Conservation (phyloP, 1,140 invertebrate species). For the Euura saliciscinereae region DNA sequence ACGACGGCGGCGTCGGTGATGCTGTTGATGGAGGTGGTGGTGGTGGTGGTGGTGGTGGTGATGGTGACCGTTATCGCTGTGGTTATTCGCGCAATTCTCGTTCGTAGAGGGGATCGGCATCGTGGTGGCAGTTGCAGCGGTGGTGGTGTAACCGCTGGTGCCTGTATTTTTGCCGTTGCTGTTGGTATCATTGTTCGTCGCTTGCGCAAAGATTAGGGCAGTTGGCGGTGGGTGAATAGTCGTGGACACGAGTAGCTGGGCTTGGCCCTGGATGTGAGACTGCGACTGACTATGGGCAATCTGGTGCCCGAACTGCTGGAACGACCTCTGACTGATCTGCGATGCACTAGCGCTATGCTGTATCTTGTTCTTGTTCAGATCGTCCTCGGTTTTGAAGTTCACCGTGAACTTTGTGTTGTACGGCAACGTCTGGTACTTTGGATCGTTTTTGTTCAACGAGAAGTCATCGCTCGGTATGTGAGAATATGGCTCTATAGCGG, state of each 20-base stretch:
- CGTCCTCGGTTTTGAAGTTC: slow-evolving; percentile 59
- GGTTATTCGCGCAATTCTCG: neutral
- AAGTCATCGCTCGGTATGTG: slow-evolving; percentile 77
- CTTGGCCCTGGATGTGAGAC: slow-evolving; percentile 57
- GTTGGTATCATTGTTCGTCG: slow-evolving; percentile 26
- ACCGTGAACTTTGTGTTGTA: slow-evolving; percentile 85
- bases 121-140: slow-evolving; percentile 24
- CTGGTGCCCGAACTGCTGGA: slow-evolving; percentile 55
- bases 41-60: neutral
- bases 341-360: slow-evolving; percentile 57
- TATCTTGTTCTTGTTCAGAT: slow-evolving; percentile 56
- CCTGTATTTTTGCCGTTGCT: slow-evolving; percentile 42
- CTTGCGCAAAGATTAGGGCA: neutral
- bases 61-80: neutral
- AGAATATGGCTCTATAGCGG: slow-evolving; percentile 89
- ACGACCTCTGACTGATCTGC: slow-evolving; percentile 50
- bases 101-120: neutral
- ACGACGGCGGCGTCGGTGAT: slow-evolving; percentile 4
- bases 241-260: slow-evolving; percentile 44
- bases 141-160: slow-evolving; percentile 39
- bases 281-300: slow-evolving; percentile 58
- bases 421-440: slow-evolving; percentile 92
- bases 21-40: neutral
- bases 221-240: neutral
- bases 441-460: slow-evolving; percentile 82